Conservation (phyloP, 2,888 invertebrate genomes). For the Notocelia uddmanniana region DNA sequence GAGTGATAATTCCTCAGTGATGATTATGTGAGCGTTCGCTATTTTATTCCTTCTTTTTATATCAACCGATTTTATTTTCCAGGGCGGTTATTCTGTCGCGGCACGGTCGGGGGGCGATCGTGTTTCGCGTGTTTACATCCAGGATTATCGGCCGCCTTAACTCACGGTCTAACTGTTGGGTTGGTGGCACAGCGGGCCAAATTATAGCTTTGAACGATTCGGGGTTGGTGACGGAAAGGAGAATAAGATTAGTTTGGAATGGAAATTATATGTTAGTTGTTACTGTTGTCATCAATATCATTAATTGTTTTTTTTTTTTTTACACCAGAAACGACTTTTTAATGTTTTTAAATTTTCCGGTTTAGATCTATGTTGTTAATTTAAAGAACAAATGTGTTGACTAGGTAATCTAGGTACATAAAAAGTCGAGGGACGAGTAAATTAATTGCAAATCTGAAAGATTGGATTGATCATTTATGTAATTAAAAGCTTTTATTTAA, state of each 20-base stretch:
- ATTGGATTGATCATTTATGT: too few relatives aligned
- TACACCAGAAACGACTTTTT: not conserved
- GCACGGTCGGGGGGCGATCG: slow-evolving; percentile 73
- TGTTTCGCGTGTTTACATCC: slow-evolving; percentile 84
- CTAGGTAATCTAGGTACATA: too few relatives aligned
- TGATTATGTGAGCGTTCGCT: slow-evolving; percentile 6
- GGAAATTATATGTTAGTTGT: not conserved
- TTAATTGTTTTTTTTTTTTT: not conserved
- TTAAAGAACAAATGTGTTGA: too few relatives aligned
- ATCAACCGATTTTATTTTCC: slow-evolving; percentile 16
- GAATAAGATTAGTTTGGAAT: not conserved
- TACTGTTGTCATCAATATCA: slow-evolving; percentile 7
- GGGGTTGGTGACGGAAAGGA: slow-evolving; percentile 7
- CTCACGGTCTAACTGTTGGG: slow-evolving; percentile 75
- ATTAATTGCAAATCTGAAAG: too few relatives aligned
- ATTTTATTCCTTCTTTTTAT: slow-evolving; percentile 15
- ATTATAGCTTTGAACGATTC: slow-evolving; percentile 7
- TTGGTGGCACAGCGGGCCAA: slow-evolving; percentile 53
- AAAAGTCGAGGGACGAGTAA: too few relatives aligned
- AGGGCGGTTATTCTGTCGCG: slow-evolving; percentile 49
- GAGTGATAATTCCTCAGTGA: not conserved
- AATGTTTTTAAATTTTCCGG: too few relatives aligned
- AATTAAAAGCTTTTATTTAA: too few relatives aligned
- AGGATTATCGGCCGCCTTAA: slow-evolving; percentile 78
- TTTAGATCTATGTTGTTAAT: too few relatives aligned